Conservation (phyloP, 2,113 vertebrate genomes). For the Heloderma charlesbogerti region DNA sequence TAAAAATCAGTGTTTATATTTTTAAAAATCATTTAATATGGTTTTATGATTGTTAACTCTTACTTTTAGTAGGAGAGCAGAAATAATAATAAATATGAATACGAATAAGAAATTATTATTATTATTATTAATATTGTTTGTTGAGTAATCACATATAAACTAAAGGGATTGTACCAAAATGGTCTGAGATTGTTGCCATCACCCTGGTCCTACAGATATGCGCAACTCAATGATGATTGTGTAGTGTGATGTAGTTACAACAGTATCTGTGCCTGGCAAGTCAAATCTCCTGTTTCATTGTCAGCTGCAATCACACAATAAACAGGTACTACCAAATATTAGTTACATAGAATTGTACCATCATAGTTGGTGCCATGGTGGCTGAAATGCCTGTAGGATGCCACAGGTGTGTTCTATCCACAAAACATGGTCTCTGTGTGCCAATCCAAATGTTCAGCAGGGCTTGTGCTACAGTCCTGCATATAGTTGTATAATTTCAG, state of each 20-base stretch:
- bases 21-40: too few species aligned
- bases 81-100: too few species aligned
- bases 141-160: too few species aligned
- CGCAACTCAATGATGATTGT: not conserved
- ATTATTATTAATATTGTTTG: too few species aligned
- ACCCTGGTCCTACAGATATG: too few species aligned
- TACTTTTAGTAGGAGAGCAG: too few species aligned
- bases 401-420: not conserved
- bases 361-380: not conserved
- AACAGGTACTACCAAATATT: not conserved
- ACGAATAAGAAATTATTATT: too few species aligned
- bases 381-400: not conserved
- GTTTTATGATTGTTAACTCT: too few species aligned
- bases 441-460: too few species aligned
- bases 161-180: too few species aligned
- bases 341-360: not conserved
- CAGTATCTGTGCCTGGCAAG: not conserved
- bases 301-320: not conserved
- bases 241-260: not conserved
- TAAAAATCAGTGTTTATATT: too few species aligned
- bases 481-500: not conserved
- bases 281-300: not conserved
- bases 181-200: too few species aligned
- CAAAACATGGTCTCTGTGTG: not conserved
- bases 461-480: not conserved